Evolutionary conservation across 2,888 invertebrate species (phyloP).

Genomic region (Lamproptera curius): DNA sequence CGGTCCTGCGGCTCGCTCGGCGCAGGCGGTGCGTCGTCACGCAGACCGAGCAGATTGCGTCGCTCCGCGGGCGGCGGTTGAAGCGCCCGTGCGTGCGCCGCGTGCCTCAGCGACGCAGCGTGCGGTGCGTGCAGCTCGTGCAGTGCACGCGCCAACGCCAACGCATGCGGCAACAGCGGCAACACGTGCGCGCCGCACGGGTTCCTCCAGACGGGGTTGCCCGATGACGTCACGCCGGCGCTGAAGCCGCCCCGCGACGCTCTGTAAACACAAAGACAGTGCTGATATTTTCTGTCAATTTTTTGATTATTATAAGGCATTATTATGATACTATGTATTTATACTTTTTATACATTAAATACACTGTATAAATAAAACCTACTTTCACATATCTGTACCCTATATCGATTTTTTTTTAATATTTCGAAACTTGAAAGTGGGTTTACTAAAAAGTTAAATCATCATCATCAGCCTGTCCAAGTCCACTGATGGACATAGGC

Average conservation of each 20-base stretch:
- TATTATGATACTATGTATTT: too few relatives aligned
- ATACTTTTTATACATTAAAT: too few relatives aligned
- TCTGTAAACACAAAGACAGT: too few relatives aligned
- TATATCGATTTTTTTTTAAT: too few relatives aligned
- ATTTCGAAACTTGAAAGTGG: too few relatives aligned
- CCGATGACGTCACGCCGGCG: slow-evolving; percentile 84
- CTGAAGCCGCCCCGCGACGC: slow-evolving; percentile 92
- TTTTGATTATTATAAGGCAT: too few relatives aligned
- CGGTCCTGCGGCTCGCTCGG: slow-evolving; percentile 85
- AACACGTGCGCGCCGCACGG: slow-evolving; percentile 91
- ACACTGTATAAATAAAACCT: too few relatives aligned
- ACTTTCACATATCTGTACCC: too few relatives aligned
- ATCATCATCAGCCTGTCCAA: not conserved
- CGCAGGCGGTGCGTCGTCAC: slow-evolving; percentile 59
- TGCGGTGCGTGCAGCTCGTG: slow-evolving; percentile 88
- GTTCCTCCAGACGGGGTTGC: slow-evolving; percentile 90
- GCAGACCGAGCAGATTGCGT: slow-evolving; percentile 84
- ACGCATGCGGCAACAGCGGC: slow-evolving; percentile 87
- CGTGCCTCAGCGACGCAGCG: slow-evolving; percentile 80
- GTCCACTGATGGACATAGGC: too few relatives aligned
- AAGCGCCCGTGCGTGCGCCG: slow-evolving; percentile 83
- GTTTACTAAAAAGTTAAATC: too few relatives aligned
- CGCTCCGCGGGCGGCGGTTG: slow-evolving; percentile 87
- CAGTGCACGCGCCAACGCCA: slow-evolving; percentile 87
- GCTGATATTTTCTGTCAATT: too few relatives aligned